These are phyloP conservation scores for Diloba caeruleocephala DNA, from an alignment of 2,888 invertebrate genomes.

Conservation along the genomic window DNA sequence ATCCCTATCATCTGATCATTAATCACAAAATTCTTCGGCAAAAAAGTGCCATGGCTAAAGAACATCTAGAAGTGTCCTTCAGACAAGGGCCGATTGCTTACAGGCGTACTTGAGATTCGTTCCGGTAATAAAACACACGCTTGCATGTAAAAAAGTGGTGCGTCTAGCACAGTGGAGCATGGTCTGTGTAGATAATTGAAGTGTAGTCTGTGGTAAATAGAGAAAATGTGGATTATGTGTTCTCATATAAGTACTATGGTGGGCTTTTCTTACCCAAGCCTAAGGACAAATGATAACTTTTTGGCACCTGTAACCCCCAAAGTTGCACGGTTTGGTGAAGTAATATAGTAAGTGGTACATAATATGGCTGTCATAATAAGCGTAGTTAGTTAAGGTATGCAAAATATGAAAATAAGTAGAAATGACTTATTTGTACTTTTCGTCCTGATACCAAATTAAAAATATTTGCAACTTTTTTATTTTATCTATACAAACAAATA, in stretches of 20 bases:
- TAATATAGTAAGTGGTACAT: too few species aligned
- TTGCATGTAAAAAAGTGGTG: conserved; percentile 67
- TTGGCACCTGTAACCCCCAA: too few species aligned
- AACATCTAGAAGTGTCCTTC: conserved; percentile 55
- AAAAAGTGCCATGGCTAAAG: conserved; percentile 49
- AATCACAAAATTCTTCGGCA: conserved; percentile 47
- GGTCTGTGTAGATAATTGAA: conserved; percentile 45
- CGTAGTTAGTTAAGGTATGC: too few species aligned
- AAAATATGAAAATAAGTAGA: too few species aligned
- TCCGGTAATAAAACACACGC: conserved; percentile 71
- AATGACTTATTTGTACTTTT: too few species aligned
- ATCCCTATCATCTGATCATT: conserved; percentile 37
- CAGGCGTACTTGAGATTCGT: conserved; percentile 67
- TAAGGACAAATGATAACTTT: too few species aligned
- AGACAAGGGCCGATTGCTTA: conserved; percentile 58
- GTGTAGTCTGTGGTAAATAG: conserved; percentile 39
- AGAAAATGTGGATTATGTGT: conserved; percentile 9
- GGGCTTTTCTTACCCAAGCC: not conserved
- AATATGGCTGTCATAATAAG: too few species aligned
- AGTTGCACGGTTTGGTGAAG: too few species aligned
- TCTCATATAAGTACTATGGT: conserved; percentile 2
- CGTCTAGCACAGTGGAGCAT: conserved; percentile 31
- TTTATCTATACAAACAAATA: too few species aligned
- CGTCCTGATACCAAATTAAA: too few species aligned
- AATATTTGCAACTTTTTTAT: too few species aligned